These are phyloP conservation scores for Nomada hirtipes DNA, from an alignment of 2,888 invertebrate genomes.

Conservation along the genomic window DNA sequence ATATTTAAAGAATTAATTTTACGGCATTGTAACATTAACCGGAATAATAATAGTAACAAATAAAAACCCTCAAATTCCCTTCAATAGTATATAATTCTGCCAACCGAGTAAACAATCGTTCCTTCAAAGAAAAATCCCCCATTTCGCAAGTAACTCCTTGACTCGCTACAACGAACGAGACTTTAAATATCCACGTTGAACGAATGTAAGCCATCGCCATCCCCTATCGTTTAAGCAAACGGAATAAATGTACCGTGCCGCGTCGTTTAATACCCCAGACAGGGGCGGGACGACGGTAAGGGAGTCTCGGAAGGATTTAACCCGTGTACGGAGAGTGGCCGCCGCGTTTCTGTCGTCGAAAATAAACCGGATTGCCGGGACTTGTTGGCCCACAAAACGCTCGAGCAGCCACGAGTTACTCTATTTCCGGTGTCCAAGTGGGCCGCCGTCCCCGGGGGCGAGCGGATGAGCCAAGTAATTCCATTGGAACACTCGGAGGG, in stretches of 20 bases:
- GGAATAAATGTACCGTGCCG: neutral
- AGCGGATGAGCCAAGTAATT: slow-evolving; percentile 68
- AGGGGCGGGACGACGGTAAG: neutral
- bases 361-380: slow-evolving; percentile 59
- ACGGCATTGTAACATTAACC: no score
- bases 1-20: no score
- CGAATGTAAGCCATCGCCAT: no score
- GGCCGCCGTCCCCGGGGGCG: slow-evolving; percentile 43
- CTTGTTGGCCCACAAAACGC: slow-evolving; percentile 68
- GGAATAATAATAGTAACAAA: no score
- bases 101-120: no score
- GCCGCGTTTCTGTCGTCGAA: slow-evolving; percentile 9
- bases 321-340: neutral
- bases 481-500: slow-evolving; percentile 63
- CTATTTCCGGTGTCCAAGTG: slow-evolving; percentile 26
- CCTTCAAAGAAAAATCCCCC: no score
- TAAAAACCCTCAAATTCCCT: no score
- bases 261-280: neutral
- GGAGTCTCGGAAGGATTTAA: neutral
- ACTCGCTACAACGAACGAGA: no score
- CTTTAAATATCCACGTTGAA: no score
- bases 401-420: slow-evolving; percentile 38
- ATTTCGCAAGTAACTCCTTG: no score
- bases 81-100: no score
- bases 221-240: neutral